These are phyloP conservation scores for Allolobophora icterica DNA, from an alignment of 2,888 invertebrate species.

Conservation along the genomic window DNA sequence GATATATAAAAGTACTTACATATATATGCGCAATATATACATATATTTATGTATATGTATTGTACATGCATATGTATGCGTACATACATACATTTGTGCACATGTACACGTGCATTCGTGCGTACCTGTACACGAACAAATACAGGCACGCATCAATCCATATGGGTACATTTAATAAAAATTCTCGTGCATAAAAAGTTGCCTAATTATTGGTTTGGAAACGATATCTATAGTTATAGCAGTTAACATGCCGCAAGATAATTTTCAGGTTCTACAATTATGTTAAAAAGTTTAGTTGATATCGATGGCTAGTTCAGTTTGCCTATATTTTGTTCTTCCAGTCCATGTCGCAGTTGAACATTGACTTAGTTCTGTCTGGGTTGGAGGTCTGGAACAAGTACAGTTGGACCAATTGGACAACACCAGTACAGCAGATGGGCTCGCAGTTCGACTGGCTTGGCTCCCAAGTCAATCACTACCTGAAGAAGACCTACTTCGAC, in stretches of 20 bases:
- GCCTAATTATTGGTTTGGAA: not conserved
- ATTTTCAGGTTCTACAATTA: not conserved
- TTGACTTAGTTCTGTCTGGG: not conserved
- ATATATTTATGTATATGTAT: too few relatives aligned
- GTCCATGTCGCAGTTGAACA: not conserved
- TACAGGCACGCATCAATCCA: not conserved
- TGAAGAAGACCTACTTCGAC: slow-evolving; percentile 26
- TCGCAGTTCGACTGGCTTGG: not conserved
- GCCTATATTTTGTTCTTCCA: not conserved
- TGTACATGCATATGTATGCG: too few relatives aligned
- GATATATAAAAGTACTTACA: too few relatives aligned
- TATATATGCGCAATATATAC: too few relatives aligned
- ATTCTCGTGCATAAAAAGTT: not conserved
- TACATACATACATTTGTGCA: too few relatives aligned
- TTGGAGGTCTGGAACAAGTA: slow-evolving; percentile 8
- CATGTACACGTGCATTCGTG: not conserved
- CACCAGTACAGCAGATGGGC: not conserved
- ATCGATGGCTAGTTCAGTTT: too few relatives aligned
- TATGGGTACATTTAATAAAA: not conserved
- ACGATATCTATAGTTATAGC: not conserved
- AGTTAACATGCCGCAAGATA: not conserved
- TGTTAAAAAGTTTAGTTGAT: not conserved
- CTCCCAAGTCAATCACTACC: not conserved
- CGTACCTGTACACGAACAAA: not conserved
- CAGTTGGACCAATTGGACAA: not conserved